Base-by-base conservation (phyloP, 2,113 vertebrate genomes). In the Hippocampus guttulatus region DNA sequence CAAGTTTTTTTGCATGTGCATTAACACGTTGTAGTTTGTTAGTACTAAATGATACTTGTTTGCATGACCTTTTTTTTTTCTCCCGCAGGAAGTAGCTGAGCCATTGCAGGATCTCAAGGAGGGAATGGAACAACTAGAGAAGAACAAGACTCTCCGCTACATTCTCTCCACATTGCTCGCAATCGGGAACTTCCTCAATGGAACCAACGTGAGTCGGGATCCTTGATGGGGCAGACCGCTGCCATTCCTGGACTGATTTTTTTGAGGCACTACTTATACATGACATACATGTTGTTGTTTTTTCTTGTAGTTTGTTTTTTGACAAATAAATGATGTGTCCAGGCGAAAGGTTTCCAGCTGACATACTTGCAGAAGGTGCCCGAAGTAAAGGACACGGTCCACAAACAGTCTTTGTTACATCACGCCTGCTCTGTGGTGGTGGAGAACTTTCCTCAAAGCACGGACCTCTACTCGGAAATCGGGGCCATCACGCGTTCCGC, bases 301-400 rank as follows among this genome's bases (percentile, higher is more conserved):
- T 6, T 38, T 6, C 33, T 45, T 55, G 6, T 54, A 20, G 68
- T 45, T 3, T 33, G 8, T 57, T 33, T 5, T 69, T 45, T 51
- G 64, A 1, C 57, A 52, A 72, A 67, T 33, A 73, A 23, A 18
- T n/a, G 73, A 74, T 55, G 25, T 76, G 20, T 69, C 60, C 67
- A 98, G 97, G 96, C 95, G 70, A 98, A 98, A 94, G 97, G 96
- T n/a, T 99, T 98, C 81, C 96, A 99, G 87, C 87, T 99, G 88
- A 96, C 92, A 63, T 99, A 99, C 89, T 92, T 99, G 90, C 95
- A 98, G 93, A 99, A 99, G 89, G 96, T 99, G 87, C 95, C 96
- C 57, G 97, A 99, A 83, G 96, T 99, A 65, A 99, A 99, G 90
- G 97, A 99, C 85, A 99, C 96, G 0, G 96, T 98, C 51, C 97